phyloP scores from a whole-genome alignment of 2,113 vertebrate genomes.

The Tupaia chinensis region DNA sequence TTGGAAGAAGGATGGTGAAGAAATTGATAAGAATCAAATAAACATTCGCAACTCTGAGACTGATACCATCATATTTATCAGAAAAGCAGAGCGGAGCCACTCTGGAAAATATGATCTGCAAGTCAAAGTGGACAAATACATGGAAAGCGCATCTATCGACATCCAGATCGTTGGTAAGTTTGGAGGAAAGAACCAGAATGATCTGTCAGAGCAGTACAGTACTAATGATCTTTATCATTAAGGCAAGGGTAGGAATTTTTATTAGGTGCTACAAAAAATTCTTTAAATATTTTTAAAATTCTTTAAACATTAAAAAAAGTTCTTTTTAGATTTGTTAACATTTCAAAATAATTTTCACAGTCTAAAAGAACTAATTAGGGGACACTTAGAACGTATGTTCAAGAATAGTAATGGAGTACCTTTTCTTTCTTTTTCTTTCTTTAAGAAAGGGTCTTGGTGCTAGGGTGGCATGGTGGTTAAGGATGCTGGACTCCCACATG shows the following conservation, averaged over 20 bases:
- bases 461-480: no score
- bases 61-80: conserved; percentile 98
- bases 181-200: neutral
- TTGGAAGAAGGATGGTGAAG: conserved; percentile 94
- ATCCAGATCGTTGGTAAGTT: conserved; percentile 97
- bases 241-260: neutral
- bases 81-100: conserved; percentile 96
- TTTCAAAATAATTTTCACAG: conserved; percentile 22
- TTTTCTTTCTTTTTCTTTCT: neutral
- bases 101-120: conserved; percentile 96
- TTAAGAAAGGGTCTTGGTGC: no score
- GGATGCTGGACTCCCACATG: no score
- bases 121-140: conserved; percentile 95
- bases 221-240: neutral
- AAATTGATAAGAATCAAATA: conserved; percentile 93
- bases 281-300: neutral
- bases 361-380: neutral
- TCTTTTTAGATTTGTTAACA: neutral
- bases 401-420: neutral
- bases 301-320: neutral
- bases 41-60: conserved; percentile 97
- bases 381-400: neutral
- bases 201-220: neutral
- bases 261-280: neutral
- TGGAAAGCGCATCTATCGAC: conserved; percentile 93